Evolutionary conservation across 2,113 vertebrate species (phyloP).

Genomic region (Kobus ellipsiprymnus): DNA sequence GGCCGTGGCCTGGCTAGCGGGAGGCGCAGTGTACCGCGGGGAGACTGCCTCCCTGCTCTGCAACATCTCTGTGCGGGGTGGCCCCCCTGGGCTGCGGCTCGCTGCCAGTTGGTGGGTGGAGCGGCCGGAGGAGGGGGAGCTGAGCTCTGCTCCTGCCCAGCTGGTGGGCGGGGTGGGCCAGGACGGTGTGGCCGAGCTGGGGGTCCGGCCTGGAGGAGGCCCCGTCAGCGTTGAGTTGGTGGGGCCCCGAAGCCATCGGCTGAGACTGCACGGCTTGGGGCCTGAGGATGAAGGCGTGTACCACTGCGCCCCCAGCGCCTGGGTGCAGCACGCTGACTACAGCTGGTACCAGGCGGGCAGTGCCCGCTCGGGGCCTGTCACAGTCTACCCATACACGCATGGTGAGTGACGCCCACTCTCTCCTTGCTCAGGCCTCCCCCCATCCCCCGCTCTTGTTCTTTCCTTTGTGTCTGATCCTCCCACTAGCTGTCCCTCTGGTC

Average conservation of each 20-base stretch:
- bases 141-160: neutral
- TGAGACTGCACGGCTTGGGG: constrained; percentile 82
- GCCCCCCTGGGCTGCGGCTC: constrained; percentile 77
- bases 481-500: neutral
- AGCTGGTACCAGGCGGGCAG: constrained; percentile 86
- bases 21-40: constrained; percentile 82
- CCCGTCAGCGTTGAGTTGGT: constrained; percentile 86
- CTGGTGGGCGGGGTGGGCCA: constrained; percentile 70
- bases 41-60: constrained; percentile 86
- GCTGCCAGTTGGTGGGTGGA: constrained; percentile 85
- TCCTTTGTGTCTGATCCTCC: neutral
- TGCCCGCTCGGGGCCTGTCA: constrained; percentile 80
- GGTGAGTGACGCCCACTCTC: constrained; percentile 74
- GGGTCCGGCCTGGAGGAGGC: constrained; percentile 60
- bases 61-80: constrained; percentile 81
- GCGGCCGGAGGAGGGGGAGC: constrained; percentile 1
- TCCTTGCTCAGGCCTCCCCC: neutral
- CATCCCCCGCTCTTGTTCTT: too few species aligned
- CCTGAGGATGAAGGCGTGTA: constrained; percentile 86
- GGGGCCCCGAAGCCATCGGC: constrained; percentile 79
- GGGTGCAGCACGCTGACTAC: constrained; percentile 84
- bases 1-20: constrained; percentile 77
- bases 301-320: constrained; percentile 83
- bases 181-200: constrained; percentile 77
- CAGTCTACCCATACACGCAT: constrained; percentile 86